A percentile compares a stretch with the other conserved stretches of the same genome.
Conservation (phyloP, 2,797 vertebrate genomes). For the Galaxias olidus region DNA sequence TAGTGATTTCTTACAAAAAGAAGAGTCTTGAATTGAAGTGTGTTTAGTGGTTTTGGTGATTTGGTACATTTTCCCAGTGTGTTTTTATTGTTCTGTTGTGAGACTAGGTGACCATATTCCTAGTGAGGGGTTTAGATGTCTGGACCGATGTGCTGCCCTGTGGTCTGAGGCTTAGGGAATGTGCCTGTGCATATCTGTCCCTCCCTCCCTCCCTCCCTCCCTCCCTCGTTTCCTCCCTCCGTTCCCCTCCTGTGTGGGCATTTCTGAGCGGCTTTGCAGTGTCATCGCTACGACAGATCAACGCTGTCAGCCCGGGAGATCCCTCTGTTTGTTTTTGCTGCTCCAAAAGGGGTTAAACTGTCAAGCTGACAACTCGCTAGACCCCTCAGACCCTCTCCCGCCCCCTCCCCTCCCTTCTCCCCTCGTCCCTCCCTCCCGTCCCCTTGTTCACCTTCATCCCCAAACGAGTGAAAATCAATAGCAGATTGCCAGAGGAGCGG, state of each 20-base stretch:
- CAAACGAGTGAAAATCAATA: constrained; percentile 88
- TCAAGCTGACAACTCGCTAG: constrained; percentile 82
- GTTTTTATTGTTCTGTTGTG: no score
- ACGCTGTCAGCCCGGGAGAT: constrained; percentile 75
- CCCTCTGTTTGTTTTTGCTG: constrained; percentile 77
- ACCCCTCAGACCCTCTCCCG: constrained; percentile 64
- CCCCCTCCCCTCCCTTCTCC: constrained; percentile 49
- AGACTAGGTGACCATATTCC: no score
- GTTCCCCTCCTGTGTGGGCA: constrained; percentile 56
- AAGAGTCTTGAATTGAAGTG: no score
- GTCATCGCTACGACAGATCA: constrained; percentile 75
- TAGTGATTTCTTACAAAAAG: no score
- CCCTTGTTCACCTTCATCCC: constrained; percentile 70
- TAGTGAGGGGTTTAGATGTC: not conserved
- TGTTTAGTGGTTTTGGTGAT: no score
- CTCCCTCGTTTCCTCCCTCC: constrained; percentile 25
- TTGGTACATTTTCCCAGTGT: no score
- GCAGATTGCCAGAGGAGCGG: constrained; percentile 82
- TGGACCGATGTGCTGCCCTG: constrained; percentile 17
- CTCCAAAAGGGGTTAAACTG: constrained; percentile 82
- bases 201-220: constrained; percentile 34
- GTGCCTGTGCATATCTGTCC: constrained; percentile 62
- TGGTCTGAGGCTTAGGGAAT: constrained; percentile 55
- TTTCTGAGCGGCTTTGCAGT: constrained; percentile 68
- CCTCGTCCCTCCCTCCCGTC: constrained; percentile 24